Base-by-base conservation (phyloP, 2,797 vertebrate genomes). In the Liasis olivaceus region DNA sequence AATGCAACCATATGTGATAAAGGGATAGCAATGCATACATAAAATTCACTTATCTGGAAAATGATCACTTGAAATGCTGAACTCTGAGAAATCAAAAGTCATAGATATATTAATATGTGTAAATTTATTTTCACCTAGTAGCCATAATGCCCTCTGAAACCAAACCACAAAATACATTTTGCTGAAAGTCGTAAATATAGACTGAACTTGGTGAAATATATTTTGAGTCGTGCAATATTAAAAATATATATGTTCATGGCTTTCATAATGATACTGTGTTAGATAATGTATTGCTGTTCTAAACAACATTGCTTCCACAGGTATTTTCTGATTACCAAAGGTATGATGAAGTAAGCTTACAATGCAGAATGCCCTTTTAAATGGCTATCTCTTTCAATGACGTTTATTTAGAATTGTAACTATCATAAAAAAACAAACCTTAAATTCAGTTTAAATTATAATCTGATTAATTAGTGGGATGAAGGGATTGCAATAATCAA, bases 261-360 rank as follows among this genome's bases (percentile, higher is more conserved):
- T 93, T 87, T 94, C 90, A 94, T 94, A 69, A 95, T 90, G 51
- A 17, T n/a, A 90, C 12, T 89, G 42, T 91, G 31, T 72, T 92
- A 92, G 17, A 17, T 94, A 96, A 96, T 96, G 96, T 97, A 94
- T 94, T 95, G 62, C 5, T 93, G 15, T 95, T 96, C 93, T 59
- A 92, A 95, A 96, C 60, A 87, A 93, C 89, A 95, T 93, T 89
- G 91, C 47, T 93, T 95, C 42, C 58, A 95, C 93, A 91, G 90
- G 91, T 8, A 90, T 97, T 97, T 97, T 95, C 91, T 95, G 85
- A 42, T 91, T 95, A 94, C n/a, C 93, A 92, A 93, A 88, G 93
- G 89, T 89, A 47, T 89, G 20, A 96, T 94, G 95, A 95, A 95
- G 86, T 92, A 89, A 94, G 63, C 95, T 92, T 93, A 95, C 64